Evolutionary conservation across 2,888 invertebrate species (phyloP).

Genomic region (Calameuta filiformis): DNA sequence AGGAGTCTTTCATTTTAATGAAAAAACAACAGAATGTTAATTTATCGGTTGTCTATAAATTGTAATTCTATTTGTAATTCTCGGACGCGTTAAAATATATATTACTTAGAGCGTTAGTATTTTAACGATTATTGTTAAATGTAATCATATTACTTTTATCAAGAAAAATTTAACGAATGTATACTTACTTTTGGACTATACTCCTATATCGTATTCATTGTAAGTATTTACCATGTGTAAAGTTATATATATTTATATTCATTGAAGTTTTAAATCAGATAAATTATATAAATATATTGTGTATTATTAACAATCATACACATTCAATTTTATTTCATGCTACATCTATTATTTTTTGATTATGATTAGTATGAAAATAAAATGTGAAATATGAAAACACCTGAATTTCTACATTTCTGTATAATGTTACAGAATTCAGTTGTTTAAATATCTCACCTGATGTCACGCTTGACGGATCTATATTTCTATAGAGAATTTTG

Average conservation of each 20-base stretch:
- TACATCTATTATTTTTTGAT: background rate
- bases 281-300: conserved; percentile 16
- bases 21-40: background rate
- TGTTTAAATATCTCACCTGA: background rate
- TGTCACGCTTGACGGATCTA: background rate
- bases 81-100: conserved; percentile 10
- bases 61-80: conserved; percentile 9
- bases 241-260: conserved; percentile 12
- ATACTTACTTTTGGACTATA: conserved; percentile 9
- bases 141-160: conserved; percentile 10
- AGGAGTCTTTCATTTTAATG: background rate
- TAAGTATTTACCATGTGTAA: conserved; percentile 11
- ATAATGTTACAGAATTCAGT: background rate
- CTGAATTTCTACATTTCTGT: background rate
- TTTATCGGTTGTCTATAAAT: background rate
- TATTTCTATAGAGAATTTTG: background rate
- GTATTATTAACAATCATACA: background rate
- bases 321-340: background rate
- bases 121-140: conserved; percentile 9
- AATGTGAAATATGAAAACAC: background rate
- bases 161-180: conserved; percentile 5
- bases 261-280: conserved; percentile 13
- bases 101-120: conserved; percentile 8
- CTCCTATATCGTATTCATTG: conserved; percentile 11
- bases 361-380: background rate